phyloP scores from a whole-genome alignment of 2,888 invertebrate species.

The Hecatera dysodea region DNA sequence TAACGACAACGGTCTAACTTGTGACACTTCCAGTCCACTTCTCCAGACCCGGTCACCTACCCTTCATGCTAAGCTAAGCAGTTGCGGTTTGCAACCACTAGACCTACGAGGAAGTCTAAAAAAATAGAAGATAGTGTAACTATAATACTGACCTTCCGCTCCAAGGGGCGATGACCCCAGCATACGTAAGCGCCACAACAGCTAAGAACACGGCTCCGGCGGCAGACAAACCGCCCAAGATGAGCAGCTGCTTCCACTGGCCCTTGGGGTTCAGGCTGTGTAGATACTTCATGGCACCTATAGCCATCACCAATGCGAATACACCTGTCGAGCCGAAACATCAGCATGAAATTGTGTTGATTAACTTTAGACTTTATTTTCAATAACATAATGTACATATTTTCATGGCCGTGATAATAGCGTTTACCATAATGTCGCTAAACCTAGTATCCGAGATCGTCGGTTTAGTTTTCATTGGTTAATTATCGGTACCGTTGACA shows the following conservation, averaged over 20 bases:
- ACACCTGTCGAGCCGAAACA: conserved; percentile 92
- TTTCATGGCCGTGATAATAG: not conserved
- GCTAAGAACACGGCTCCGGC: conserved; percentile 95
- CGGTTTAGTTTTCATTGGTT: not conserved
- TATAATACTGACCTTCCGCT: conserved; percentile 92
- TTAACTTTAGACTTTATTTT: conserved; percentile 4
- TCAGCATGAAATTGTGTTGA: not conserved
- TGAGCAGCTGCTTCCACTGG: conserved; percentile 97
- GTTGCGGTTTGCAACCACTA: too few relatives aligned
- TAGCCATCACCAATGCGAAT: conserved; percentile 97
- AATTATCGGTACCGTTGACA: not conserved
- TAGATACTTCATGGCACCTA: conserved; percentile 96
- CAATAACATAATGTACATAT: not conserved
- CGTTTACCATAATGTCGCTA: not conserved
- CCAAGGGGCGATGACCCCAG: conserved; percentile 99
- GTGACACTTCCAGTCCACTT: too few relatives aligned
- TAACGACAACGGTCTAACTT: too few relatives aligned
- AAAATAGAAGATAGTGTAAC: too few relatives aligned
- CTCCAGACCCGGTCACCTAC: too few relatives aligned
- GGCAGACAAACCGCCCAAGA: conserved; percentile 94
- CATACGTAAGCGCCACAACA: conserved; percentile 97
- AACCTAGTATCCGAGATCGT: not conserved
- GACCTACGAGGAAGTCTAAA: too few relatives aligned
- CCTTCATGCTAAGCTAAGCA: too few relatives aligned
- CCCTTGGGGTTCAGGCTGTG: conserved; percentile 96